Evolutionary conservation across 2,888 invertebrate species (phyloP), one percentile per base, ranked within the genome.

Genomic region (Dolomedes plantarius): DNA sequence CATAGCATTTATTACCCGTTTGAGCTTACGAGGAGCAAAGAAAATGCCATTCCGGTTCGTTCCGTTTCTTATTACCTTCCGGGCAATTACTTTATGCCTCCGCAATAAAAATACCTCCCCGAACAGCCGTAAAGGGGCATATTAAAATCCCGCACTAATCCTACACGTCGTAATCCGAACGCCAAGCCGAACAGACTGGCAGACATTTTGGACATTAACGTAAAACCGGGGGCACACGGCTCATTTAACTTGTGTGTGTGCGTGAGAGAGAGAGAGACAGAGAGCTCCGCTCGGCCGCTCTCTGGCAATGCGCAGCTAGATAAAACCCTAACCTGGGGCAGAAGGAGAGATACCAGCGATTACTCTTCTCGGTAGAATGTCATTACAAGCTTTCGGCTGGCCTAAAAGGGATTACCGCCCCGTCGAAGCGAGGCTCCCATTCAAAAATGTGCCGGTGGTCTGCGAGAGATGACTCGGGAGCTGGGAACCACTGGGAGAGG

Each of bases 161-260:
- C 56, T 56, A 56, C 56, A 56, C 16, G 56, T 56, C 56, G 56
- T 56, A 56, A 56, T 56, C 56, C 19, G 19, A 23, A 56, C 56
- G 56, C 5, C 23, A 13, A 2, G 46, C 6, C n/a, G n/a, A n/a
- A n/a, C n/a, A n/a, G n/a, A n/a, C n/a, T n/a, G n/a, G n/a, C 2
- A 46, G 56, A 56, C 56, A 56, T 56, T 56, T n/a, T 23, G 19
- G 56, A 56, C 56, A 56, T 56, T 56, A 23, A 19, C 23, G 56
- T 56, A 56, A 56, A 56, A n/a, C n/a, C n/a, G n/a, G 56, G 3
- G 16, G 23, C 3, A 5, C 23, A 23, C 23, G 56, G 19, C 41
- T 46, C 56, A 56, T 56, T 56, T 56, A 56, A 56, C 56, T 16
- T 7, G n/a, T n/a, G n/a, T n/a, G n/a, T n/a, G n/a, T n/a, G n/a